Percentiles rank a stretch among this genome's conserved stretches.
phyloP scores from a whole-genome alignment of 2,797 vertebrate genomes.

The Girardinus metallicus region DNA sequence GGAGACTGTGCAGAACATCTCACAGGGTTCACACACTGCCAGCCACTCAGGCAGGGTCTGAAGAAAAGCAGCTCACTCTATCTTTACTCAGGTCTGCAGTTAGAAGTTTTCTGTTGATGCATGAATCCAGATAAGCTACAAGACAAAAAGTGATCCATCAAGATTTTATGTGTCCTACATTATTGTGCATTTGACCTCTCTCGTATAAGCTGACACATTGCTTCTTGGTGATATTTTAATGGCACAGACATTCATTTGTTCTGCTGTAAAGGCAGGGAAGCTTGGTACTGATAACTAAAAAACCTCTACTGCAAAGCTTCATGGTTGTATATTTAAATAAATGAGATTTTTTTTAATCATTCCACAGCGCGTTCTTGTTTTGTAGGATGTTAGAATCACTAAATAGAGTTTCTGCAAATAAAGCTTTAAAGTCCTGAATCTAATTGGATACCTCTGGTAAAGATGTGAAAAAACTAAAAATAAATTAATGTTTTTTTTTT shows the following conservation, averaged over 20 bases:
- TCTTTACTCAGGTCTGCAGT: conserved; percentile 19
- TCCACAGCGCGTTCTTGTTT: not conserved
- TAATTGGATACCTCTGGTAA: not conserved
- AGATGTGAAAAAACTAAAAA: not conserved
- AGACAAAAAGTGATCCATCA: conserved; percentile 3
- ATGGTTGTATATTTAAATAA: not conserved
- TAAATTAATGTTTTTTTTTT: not conserved
- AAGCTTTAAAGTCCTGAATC: not conserved
- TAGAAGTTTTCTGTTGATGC: conserved; percentile 6
- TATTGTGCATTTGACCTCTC: not conserved
- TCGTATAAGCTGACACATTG: not conserved
- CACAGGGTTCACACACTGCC: conserved; percentile 18
- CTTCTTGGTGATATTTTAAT: not conserved
- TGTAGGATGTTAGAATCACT: not conserved
- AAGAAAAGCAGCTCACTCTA: conserved; percentile 38
- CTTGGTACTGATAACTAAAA: not conserved
- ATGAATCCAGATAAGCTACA: conserved; percentile 10
- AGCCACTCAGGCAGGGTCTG: conserved; percentile 33
- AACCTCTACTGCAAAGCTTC: not conserved
- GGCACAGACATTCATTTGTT: not conserved
- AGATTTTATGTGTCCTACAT: not conserved
- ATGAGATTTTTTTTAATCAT: not conserved
- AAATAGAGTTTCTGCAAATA: not conserved
- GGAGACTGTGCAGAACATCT: conserved; percentile 43
- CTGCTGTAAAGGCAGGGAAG: not conserved